Conservation (phyloP, 2,113 vertebrate species). For the Bucco capensis region DNA sequence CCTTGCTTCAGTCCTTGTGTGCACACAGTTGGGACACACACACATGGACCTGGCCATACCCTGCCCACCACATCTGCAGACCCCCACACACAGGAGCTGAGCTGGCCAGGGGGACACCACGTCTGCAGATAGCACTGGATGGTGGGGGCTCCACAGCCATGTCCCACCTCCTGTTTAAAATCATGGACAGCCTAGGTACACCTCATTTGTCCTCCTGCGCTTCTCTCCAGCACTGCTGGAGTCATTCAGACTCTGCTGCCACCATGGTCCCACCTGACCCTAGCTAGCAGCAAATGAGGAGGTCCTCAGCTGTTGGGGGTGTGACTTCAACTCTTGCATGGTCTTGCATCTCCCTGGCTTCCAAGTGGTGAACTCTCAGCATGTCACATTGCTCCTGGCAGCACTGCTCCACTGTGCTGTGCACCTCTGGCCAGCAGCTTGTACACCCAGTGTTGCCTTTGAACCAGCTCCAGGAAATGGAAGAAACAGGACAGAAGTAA, state of each 20-base stretch:
- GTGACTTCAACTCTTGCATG: not conserved
- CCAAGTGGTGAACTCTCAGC: accelerated
- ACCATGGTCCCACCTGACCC: not conserved
- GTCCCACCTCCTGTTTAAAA: not conserved
- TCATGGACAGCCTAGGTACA: not conserved
- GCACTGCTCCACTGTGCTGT: accelerated
- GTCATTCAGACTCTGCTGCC: accelerated
- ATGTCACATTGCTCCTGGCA: accelerated
- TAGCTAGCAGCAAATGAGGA: not conserved
- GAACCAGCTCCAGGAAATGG: not conserved
- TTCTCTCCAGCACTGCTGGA: not conserved
- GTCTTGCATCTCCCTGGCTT: not conserved
- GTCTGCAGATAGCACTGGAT: accelerated
- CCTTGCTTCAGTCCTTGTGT: not conserved
- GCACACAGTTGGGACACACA: accelerated
- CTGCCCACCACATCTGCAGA: not conserved
- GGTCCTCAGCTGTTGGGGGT: not conserved
- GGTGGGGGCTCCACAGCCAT: accelerated
- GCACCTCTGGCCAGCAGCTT: accelerated
- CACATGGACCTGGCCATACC: accelerated
- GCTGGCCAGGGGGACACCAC: not conserved
- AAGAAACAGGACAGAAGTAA: not conserved
- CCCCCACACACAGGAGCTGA: too few species aligned
- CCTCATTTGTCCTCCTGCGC: not conserved
- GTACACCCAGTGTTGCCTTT: accelerated